Conservation (phyloP, 1,140 invertebrate species). For the Drosophila rufa region DNA sequence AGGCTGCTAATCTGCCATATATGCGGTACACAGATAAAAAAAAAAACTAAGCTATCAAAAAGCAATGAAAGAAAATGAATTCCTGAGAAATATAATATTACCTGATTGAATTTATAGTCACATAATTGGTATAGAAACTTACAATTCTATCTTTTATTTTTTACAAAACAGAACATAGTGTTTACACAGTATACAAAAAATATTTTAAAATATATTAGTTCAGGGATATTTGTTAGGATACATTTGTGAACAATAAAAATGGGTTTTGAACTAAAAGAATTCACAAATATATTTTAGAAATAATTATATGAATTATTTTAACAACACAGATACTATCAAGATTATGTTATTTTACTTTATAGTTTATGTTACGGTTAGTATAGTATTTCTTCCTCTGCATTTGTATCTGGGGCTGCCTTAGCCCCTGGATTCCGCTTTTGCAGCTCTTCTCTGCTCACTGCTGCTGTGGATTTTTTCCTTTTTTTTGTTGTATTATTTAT, state of each 20-base stretch:
- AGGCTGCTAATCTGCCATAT: constrained; percentile 37
- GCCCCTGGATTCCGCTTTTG: constrained; percentile 14
- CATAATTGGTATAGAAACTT: too few relatives aligned
- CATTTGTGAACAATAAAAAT: too few relatives aligned
- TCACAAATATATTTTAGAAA: too few relatives aligned
- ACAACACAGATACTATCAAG: background rate
- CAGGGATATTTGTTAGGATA: too few relatives aligned
- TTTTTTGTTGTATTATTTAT: constrained; percentile 14
- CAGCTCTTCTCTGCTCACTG: constrained; percentile 25
- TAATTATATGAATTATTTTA: background rate
- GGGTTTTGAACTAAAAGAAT: too few relatives aligned
- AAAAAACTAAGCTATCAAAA: background rate
- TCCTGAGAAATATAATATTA: too few relatives aligned
- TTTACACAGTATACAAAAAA: too few relatives aligned
- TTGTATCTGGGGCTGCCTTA: constrained; percentile 12
- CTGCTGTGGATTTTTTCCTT: constrained; percentile 12
- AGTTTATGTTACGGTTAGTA: too few relatives aligned
- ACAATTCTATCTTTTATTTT: too few relatives aligned
- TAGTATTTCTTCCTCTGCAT: constrained; percentile 8
- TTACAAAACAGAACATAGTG: too few relatives aligned
- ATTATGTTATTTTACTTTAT: background rate
- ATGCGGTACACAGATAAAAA: constrained; percentile 12
- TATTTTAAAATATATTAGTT: too few relatives aligned
- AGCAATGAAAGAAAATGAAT: background rate
- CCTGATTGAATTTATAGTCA: too few relatives aligned